Evolutionary conservation across 1,140 invertebrate species (phyloP), one percentile per base, ranked within the genome.

Genomic region (Fopius arisanus): DNA sequence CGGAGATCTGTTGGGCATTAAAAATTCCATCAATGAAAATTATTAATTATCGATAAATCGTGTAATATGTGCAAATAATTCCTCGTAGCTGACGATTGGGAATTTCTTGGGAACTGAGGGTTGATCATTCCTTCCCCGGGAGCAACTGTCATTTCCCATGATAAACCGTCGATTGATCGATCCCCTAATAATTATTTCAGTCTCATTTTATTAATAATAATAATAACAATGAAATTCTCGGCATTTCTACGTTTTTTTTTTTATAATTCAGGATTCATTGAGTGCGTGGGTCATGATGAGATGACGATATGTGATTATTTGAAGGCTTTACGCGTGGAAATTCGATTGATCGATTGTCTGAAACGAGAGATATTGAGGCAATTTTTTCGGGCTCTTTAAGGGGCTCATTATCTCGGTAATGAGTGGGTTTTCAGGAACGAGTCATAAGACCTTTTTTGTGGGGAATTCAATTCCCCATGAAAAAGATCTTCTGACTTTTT

Each of bases 21-120:
- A n/a, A 48, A 48, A 48, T n/a, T 48, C n/a, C 14, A 48, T 48
- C n/a, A 16, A 19, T 16, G 43, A 51, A 23, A 70, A 16, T 48
- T 59, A 71, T 62, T 63, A 65, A 62, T 71, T 71, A 54, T 62
- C 51, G 33, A 66, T 43, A 65, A 65, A 48, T 16, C 16, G 75
- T 81, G 80, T 82, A 79, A 82, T 82, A 78, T 79, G 81, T 82
- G 82, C 81, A 83, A 81, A 83, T 82, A 82, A 83, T 83, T 83
- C 81, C 63, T 33, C 19, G n/a, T n/a, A 59, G 19, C 41, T 31
- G 16, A 63, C 54, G 26, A 48, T 16, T 48, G 43, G 12, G n/a
- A 48, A 14, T 48, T 16, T 19, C 43, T 14, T 6, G n/a, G 43
- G 43, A 19, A 19, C 1, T 48, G 43, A 48, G 43, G 16, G 43